phyloP scores from a whole-genome alignment of 2,797 vertebrate species.

The Neostethus bicornis region DNA sequence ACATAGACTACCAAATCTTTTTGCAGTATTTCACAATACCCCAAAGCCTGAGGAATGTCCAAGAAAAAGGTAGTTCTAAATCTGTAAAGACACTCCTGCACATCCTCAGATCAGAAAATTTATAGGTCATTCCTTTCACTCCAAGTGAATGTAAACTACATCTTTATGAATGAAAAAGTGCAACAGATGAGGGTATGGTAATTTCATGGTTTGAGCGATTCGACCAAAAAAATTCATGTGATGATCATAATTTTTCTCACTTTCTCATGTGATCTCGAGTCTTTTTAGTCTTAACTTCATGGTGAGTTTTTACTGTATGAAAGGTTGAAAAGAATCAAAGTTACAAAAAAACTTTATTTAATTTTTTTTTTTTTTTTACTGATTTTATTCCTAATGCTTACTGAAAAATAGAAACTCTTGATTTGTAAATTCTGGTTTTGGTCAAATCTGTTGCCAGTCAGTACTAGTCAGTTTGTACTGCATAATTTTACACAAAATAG shows the following conservation, averaged over 20 bases:
- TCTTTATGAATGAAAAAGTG: slow-evolving; percentile 39
- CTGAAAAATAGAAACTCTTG: neutral
- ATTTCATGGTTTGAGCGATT: neutral
- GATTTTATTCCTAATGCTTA: too few relatives aligned
- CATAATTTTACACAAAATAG: too few relatives aligned
- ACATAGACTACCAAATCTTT: slow-evolving; percentile 11
- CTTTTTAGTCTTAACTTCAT: neutral
- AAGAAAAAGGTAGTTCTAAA: slow-evolving; percentile 45
- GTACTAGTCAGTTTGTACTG: neutral
- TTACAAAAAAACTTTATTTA: neutral
- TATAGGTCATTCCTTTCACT: slow-evolving; percentile 48
- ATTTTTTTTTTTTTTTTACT: too few relatives aligned
- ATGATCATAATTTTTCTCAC: neutral
- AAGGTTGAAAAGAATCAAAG: neutral
- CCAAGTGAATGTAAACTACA: slow-evolving; percentile 48
- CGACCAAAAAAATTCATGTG: neutral
- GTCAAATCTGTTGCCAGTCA: neutral
- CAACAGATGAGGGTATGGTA: slow-evolving; percentile 27
- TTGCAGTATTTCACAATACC: slow-evolving; percentile 44
- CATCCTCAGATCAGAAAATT: slow-evolving; percentile 55
- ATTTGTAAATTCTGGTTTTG: neutral
- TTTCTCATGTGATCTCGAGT: neutral
- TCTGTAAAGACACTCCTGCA: slow-evolving; percentile 47
- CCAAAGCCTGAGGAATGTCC: slow-evolving; percentile 53
- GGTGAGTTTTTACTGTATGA: neutral